Base-by-base conservation (phyloP, 2,113 vertebrate species). In the Elephantulus edwardii region DNA sequence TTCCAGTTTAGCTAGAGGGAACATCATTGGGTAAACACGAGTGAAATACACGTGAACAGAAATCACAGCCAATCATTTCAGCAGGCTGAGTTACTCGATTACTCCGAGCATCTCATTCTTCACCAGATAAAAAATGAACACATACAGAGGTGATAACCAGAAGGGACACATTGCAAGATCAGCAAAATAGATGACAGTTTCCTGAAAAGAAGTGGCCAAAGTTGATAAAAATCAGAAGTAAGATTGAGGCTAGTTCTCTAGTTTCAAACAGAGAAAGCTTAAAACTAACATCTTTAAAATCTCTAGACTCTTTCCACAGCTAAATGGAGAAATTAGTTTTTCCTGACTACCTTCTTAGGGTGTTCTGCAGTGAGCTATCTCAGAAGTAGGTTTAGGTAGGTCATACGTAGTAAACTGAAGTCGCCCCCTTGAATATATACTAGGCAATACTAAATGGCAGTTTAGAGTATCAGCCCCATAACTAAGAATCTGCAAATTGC, bases 21-120 rank as follows among this genome's bases (percentile, higher is more conserved):
- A 35, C 48, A 71, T 38, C 46, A 72, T n/a, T n/a, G n/a, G 86
- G 74, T 76, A 83, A 91, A 92, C 62, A 89, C 11, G 83, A 85
- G 74, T 90, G 91, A 92, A 96, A 94, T 87, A 89, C 52, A 64
- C 83, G 35, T 71, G 40, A 78, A 33, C 50, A 92, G 91, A 95
- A 95, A 97, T 86, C 42, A 77, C 88, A 95, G 89, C 0, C 6
- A 64, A 89, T 94, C 76, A 82, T 96, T 95, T 90, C 44, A 28
- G 52, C 92, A 64, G 5, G 2, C 9, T 42, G 87, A 94, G 90
- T 82, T 91, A 77, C 68, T 86, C 40, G 4, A 88, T 94, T 95
- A 87, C 71, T 75, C 1, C 30, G 75, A 85, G 13, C 84, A 82
- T 88, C 81, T 86, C 60, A 87, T 5, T 95, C 28, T 81, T 95